Percentiles rank a stretch among this genome's conserved stretches.
Evolutionary conservation across 1,140 invertebrate genomes (phyloP).

Genomic region (Drosophila serrata): DNA sequence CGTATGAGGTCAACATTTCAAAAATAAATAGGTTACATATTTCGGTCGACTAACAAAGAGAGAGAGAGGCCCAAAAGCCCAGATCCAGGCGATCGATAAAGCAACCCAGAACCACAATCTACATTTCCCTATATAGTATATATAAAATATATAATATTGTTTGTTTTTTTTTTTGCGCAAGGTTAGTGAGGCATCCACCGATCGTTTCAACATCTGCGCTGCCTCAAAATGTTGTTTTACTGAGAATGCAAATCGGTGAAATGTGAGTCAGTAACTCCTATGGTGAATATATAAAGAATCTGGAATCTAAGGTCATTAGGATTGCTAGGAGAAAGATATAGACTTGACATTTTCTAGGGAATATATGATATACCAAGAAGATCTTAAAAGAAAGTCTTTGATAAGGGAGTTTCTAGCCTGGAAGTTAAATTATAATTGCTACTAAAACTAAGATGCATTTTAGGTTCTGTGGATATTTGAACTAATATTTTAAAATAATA

Average conservation of each 20-base stretch:
- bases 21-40: constrained; percentile 82
- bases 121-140: neutral
- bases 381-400: neutral
- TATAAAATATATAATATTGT: constrained; percentile 8
- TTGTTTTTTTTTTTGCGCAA: constrained; percentile 64
- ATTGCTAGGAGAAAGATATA: neutral
- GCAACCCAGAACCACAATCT: constrained; percentile 18
- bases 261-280: constrained; percentile 53
- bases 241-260: constrained; percentile 55
- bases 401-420: neutral
- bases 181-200: constrained; percentile 50
- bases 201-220: constrained; percentile 23
- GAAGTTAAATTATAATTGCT: too few relatives aligned
- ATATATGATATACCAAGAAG: neutral
- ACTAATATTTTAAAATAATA: neutral
- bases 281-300: constrained; percentile 33
- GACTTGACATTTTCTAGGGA: neutral
- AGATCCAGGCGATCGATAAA: constrained; percentile 39
- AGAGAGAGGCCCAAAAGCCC: constrained; percentile 34
- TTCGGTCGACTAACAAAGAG: constrained; percentile 45
- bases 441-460: neutral
- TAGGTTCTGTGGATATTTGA: neutral
- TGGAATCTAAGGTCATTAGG: constrained; percentile 47
- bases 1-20: constrained; percentile 80
- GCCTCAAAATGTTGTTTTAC: constrained; percentile 19